Evolutionary conservation across 2,888 invertebrate genomes (phyloP).

Genomic region (Isoperla grammatica): DNA sequence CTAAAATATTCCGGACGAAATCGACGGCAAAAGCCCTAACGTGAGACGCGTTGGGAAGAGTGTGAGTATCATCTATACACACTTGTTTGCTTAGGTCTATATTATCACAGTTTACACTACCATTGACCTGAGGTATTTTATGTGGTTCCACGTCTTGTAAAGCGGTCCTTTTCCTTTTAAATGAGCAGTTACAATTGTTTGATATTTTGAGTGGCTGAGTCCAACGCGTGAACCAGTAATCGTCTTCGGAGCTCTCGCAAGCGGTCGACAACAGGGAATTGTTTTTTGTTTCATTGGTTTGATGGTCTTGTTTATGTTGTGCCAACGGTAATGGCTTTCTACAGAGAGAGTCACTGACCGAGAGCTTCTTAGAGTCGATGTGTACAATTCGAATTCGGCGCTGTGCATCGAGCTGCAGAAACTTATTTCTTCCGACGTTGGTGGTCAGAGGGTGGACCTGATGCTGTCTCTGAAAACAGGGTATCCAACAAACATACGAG

Average conservation of each 20-base stretch:
- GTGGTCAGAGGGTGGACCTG: constrained; percentile 22
- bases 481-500: constrained; percentile 22
- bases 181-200: constrained; percentile 43
- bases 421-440: constrained; percentile 30
- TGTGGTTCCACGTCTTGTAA: constrained; percentile 13
- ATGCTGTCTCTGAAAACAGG: constrained; percentile 24
- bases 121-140: background rate
- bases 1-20: constrained; percentile 41
- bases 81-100: too few species aligned
- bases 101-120: background rate
- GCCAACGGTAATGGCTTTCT: too few species aligned
- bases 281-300: background rate
- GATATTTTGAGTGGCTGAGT: constrained; percentile 42
- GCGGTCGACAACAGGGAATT: constrained; percentile 30
- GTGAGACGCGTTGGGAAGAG: too few species aligned
- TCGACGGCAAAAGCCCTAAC: constrained; percentile 40
- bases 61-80: too few species aligned
- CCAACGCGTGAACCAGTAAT: constrained; percentile 48
- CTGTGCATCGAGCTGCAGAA: constrained; percentile 39
- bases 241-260: constrained; percentile 42
- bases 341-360: background rate
- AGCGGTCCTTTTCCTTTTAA: constrained; percentile 42
- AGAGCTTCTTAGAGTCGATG: constrained; percentile 30
- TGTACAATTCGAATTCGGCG: constrained; percentile 41
- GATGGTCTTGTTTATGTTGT: too few species aligned